Percentiles rank a stretch among this genome's conserved stretches.
Evolutionary conservation across 2,797 vertebrate species (phyloP).

Genomic region (Bradypus variegatus): DNA sequence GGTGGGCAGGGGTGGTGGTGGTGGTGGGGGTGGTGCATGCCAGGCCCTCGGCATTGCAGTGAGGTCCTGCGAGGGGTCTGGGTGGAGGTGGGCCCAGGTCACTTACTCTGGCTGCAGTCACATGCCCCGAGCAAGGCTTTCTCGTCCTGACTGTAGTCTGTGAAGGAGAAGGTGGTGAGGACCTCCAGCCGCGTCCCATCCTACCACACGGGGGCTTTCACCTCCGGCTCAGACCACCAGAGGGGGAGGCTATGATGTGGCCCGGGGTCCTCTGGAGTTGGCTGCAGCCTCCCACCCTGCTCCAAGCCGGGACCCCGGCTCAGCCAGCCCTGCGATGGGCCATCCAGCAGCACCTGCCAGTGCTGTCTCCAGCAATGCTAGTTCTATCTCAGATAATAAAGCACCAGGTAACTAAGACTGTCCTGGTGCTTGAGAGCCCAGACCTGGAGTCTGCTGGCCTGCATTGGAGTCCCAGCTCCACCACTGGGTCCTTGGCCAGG

Average conservation of each 20-base stretch:
- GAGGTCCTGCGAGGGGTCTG: not conserved
- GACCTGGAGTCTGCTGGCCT: not conserved
- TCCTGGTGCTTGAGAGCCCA: not conserved
- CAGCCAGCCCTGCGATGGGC: not conserved
- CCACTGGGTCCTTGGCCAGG: not conserved
- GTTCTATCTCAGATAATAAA: not conserved
- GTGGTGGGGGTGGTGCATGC: rapidly evolving
- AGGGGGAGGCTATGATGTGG: not conserved
- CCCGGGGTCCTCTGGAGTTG: not conserved
- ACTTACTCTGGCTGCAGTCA: slow-evolving; percentile 90
- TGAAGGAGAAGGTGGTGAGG: slow-evolving; percentile 43
- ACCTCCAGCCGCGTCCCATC: not conserved
- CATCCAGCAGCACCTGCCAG: not conserved
- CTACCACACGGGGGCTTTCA: rapidly evolving
- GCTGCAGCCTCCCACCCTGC: not conserved
- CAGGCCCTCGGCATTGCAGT: not conserved
- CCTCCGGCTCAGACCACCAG: not conserved
- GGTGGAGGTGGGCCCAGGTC: rapidly evolving
- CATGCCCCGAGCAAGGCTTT: slow-evolving; percentile 92
- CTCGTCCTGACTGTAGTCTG: slow-evolving; percentile 96
- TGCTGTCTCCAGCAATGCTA: not conserved
- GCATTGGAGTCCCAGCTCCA: not conserved
- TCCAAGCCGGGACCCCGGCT: not conserved
- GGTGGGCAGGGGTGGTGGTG: too few species aligned
- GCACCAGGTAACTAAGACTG: not conserved